Evolutionary conservation across 2,888 invertebrate species (phyloP), one percentile per base, ranked within the genome.

Genomic region (Eupeodes latifasciatus): DNA sequence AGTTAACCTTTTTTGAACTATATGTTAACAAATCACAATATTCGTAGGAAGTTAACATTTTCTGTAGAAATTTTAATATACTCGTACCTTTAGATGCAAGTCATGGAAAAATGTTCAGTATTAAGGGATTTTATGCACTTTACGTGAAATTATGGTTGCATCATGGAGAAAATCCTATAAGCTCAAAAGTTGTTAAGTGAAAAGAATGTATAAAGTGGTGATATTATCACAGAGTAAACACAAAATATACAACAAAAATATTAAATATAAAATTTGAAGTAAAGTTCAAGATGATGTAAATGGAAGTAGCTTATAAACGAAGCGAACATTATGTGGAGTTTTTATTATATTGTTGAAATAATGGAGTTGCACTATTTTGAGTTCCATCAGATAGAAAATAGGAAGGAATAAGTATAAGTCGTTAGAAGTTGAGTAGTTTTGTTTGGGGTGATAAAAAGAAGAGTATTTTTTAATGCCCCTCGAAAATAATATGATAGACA

Each of bases 181-280:
- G 64, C 76, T 19, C 53, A 27, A 6, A 53, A 55, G 44, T 64
- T 55, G 64, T 64, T 40, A 64, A 76, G 64, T 64, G 4, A 64
- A 64, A 66, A 19, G 12, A 19, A 64, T 40, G 40, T 44, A 40
- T 40, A 40, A 5, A 40, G 9, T 7, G 40, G 9, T 40, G 40
- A 40, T 40, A 40, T 5, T 9, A 40, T 4, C 5, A 7, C 9
- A 14, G 12, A 16, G 14, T 12, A 7, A 9, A 4, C 3, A 59
- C 27, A 12, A 5, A 66, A 27, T 27, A 27, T 2, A 27, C 27
- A 27, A 14, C 19, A 27, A 66, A 44, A 47, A 27, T 3, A 44
- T 10, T 12, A 16, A 16, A 40, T 40, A 40, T 62, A 40, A 11
- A 62, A 61, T 61, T 40, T n/a, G 16, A 62, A 62, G 61, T 0